Evolutionary conservation across 2,888 invertebrate genomes (phyloP).

Genomic region (Drosophila robusta): DNA sequence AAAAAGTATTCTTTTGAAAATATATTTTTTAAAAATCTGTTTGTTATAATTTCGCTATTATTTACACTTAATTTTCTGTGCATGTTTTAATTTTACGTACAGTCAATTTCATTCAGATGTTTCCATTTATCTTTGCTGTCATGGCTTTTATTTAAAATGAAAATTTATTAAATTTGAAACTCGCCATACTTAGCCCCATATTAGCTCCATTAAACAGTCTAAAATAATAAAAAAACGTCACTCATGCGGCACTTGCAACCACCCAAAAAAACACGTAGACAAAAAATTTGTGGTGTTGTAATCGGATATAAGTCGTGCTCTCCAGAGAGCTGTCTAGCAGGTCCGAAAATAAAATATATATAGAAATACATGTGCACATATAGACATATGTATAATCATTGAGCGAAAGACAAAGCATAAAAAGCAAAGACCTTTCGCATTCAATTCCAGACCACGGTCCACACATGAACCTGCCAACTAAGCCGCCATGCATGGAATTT

Average conservation of each 20-base stretch:
- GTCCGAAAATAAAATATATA: constrained; percentile 1
- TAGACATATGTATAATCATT: constrained; percentile 17
- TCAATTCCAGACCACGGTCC: constrained; percentile 10
- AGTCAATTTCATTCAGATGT: background rate
- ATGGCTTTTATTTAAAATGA: constrained; percentile 32
- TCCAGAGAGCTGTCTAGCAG: constrained; percentile 53
- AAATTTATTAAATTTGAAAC: constrained; percentile 54
- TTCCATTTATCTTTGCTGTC: background rate
- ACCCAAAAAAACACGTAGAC: constrained; percentile 33
- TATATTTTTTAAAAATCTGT: too few species aligned
- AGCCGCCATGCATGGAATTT: constrained; percentile 62
- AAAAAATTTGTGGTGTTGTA: constrained; percentile 71
- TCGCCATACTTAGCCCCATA: constrained; percentile 31
- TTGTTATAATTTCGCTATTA: background rate
- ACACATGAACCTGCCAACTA: constrained; percentile 40
- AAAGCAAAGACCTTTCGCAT: constrained; percentile 28
- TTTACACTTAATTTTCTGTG: too few species aligned
- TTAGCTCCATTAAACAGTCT: constrained; percentile 56
- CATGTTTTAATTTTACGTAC: too few species aligned
- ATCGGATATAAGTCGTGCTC: constrained; percentile 76
- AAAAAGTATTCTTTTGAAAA: too few species aligned
- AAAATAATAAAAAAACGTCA: constrained; percentile 14
- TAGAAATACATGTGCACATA: background rate
- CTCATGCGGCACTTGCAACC: constrained; percentile 39
- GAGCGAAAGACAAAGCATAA: constrained; percentile 43